Percentiles rank a stretch among this genome's conserved stretches.
Evolutionary conservation across 2,797 vertebrate species (phyloP).

Genomic region (Coregonus sp.): DNA sequence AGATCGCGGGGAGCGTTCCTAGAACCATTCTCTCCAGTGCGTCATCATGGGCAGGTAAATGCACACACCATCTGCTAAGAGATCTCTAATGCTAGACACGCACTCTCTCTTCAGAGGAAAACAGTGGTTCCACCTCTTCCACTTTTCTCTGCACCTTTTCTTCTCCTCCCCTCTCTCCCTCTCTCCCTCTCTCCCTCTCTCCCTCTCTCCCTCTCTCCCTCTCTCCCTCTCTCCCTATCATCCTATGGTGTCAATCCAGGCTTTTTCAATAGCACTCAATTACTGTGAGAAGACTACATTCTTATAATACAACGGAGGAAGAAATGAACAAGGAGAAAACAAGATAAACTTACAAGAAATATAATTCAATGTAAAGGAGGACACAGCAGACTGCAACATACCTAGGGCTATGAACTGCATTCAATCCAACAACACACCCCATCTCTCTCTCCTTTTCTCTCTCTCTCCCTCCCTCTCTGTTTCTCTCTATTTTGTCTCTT

Average conservation of each 20-base stretch:
- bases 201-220: not conserved
- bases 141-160: slow-evolving; percentile 13
- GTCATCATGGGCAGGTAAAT: slow-evolving; percentile 41
- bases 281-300: slow-evolving; percentile 43
- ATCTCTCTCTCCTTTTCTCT: slow-evolving; percentile 29
- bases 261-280: slow-evolving; percentile 52
- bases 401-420: slow-evolving; percentile 61
- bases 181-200: not conserved
- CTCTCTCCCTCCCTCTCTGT: not conserved
- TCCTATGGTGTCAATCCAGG: slow-evolving; percentile 25
- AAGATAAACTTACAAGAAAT: slow-evolving; percentile 50
- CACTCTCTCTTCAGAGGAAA: slow-evolving; percentile 29
- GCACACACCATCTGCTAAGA: slow-evolving; percentile 51
- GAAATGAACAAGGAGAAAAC: slow-evolving; percentile 43
- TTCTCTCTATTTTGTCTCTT: not conserved
- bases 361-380: slow-evolving; percentile 34
- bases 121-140: slow-evolving; percentile 29
- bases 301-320: slow-evolving; percentile 28
- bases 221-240: not conserved
- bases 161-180: not conserved
- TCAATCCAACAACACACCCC: slow-evolving; percentile 43
- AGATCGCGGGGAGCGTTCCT: slow-evolving; percentile 22
- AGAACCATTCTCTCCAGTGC: slow-evolving; percentile 37
- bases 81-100: slow-evolving; percentile 38
- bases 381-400: slow-evolving; percentile 41